phyloP scores from a whole-genome alignment of 1,140 invertebrate genomes.

The Leptinotarsa undecemlineata region DNA sequence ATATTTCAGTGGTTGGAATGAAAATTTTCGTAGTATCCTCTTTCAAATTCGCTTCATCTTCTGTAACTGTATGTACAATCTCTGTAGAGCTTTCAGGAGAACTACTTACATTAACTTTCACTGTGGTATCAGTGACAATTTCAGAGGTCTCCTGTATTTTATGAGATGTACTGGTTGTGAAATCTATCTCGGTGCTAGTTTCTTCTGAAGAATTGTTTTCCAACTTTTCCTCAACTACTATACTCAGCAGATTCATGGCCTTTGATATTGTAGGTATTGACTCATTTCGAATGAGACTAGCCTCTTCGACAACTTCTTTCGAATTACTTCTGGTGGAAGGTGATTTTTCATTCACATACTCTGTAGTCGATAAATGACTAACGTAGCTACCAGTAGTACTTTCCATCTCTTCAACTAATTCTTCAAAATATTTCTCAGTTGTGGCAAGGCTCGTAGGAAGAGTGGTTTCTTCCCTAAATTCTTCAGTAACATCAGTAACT shows the following conservation, averaged over 20 bases:
- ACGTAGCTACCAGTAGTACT: neutral
- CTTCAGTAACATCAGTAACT: neutral
- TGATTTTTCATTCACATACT: neutral
- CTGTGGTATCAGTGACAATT: neutral
- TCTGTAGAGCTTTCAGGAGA: neutral
- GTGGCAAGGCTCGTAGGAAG: neutral
- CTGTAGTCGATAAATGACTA: neutral
- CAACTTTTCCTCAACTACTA: neutral
- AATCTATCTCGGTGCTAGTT: neutral
- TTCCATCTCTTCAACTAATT: neutral
- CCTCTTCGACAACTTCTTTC: neutral
- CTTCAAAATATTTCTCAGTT: neutral
- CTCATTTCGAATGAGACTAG: neutral
- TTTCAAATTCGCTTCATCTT: neutral
- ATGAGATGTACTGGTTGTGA: neutral
- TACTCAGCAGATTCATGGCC: neutral
- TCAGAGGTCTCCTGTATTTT: neutral
- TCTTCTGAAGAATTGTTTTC: neutral
- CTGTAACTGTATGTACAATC: neutral
- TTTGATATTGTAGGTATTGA: neutral
- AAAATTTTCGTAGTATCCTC: neutral
- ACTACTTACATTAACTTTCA: neutral
- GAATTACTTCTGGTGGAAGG: neutral
- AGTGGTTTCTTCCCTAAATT: neutral
- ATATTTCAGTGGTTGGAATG: neutral